Conservation (phyloP, 2,113 vertebrate genomes). For the Bothrops jararaca region DNA sequence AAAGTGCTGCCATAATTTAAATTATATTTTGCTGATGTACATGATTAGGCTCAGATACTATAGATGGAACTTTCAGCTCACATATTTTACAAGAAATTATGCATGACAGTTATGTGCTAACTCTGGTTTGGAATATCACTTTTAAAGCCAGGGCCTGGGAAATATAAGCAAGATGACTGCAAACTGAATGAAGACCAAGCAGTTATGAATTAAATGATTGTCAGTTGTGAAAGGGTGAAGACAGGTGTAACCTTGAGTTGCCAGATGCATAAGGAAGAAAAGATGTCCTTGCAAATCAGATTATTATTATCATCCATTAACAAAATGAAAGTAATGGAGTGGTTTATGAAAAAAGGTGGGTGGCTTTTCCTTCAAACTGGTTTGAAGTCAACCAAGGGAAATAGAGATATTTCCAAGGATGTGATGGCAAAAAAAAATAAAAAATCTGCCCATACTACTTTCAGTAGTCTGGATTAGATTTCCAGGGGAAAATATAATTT, state of each 20-base stretch:
- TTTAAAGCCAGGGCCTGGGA: slow-evolving; percentile 47
- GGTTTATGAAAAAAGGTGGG: slow-evolving; percentile 10
- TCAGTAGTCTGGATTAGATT: slow-evolving; percentile 52
- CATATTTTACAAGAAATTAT: slow-evolving; percentile 26
- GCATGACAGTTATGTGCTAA: slow-evolving; percentile 45
- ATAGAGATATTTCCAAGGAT: slow-evolving; percentile 44
- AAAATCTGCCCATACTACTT: slow-evolving; percentile 9
- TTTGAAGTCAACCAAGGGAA: slow-evolving; percentile 40
- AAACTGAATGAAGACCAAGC: slow-evolving; percentile 7
- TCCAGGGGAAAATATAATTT: slow-evolving; percentile 42
- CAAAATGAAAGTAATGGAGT: neutral
- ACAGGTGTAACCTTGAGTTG: slow-evolving; percentile 40
- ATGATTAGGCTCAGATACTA: slow-evolving; percentile 23
- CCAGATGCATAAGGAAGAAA: slow-evolving; percentile 26
- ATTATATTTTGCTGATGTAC: slow-evolving; percentile 49
- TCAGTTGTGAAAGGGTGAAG: slow-evolving; percentile 7
- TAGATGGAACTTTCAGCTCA: slow-evolving; percentile 46
- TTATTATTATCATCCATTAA: slow-evolving; percentile 15
- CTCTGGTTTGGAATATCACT: slow-evolving; percentile 41
- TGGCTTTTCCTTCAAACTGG: slow-evolving; percentile 43
- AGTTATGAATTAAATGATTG: slow-evolving; percentile 38
- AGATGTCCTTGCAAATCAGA: slow-evolving; percentile 1
- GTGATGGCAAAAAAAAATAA: slow-evolving; percentile 46
- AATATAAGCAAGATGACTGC: slow-evolving; percentile 21
- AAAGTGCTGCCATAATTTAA: slow-evolving; percentile 36